A percentile compares a stretch with the other conserved stretches of the same genome.
Evolutionary conservation across 2,113 vertebrate genomes (phyloP).

Genomic region (Morone saxatilis): DNA sequence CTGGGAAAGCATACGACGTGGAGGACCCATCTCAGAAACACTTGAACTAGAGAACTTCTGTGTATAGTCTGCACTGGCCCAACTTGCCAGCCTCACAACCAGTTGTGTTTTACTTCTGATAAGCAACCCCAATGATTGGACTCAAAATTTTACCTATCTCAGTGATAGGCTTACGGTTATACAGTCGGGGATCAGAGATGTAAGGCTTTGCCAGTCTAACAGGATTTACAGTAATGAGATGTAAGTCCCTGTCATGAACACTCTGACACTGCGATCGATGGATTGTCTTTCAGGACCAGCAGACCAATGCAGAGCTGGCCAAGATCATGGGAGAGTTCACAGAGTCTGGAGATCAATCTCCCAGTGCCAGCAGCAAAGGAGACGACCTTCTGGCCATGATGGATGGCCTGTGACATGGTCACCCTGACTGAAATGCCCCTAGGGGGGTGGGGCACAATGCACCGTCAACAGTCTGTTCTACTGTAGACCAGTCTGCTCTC

Average conservation of each 20-base stretch:
- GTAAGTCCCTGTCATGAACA: slow-evolving; percentile 19
- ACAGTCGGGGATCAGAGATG: slow-evolving; percentile 29
- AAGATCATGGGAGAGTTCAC: slow-evolving; percentile 94
- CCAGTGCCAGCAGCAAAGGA: slow-evolving; percentile 88
- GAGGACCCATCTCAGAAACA: not conserved
- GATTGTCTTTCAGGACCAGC: slow-evolving; percentile 87
- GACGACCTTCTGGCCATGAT: slow-evolving; percentile 96
- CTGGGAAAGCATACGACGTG: not conserved
- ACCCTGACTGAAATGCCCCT: slow-evolving; percentile 20
- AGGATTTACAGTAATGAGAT: slow-evolving; percentile 55
- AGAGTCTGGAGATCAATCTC: slow-evolving; percentile 78
- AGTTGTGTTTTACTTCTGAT: not conserved
- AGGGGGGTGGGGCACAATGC: not conserved
- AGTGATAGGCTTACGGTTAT: slow-evolving; percentile 18
- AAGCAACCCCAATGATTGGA: not conserved
- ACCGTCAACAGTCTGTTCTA: slow-evolving; percentile 25
- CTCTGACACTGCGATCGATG: slow-evolving; percentile 30
- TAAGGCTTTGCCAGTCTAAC: slow-evolving; percentile 39
- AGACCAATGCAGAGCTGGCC: slow-evolving; percentile 87
- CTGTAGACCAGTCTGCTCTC: slow-evolving; percentile 46
- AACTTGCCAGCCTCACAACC: not conserved
- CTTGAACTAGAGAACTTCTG: not conserved
- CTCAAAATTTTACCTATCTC: slow-evolving; percentile 4
- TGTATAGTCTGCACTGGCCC: not conserved
- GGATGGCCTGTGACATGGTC: slow-evolving; percentile 88